A percentile compares a stretch with the other conserved stretches of the same genome.
Evolutionary conservation across 2,797 vertebrate genomes (phyloP).

Genomic region (Pteronotus mesoamericanus): DNA sequence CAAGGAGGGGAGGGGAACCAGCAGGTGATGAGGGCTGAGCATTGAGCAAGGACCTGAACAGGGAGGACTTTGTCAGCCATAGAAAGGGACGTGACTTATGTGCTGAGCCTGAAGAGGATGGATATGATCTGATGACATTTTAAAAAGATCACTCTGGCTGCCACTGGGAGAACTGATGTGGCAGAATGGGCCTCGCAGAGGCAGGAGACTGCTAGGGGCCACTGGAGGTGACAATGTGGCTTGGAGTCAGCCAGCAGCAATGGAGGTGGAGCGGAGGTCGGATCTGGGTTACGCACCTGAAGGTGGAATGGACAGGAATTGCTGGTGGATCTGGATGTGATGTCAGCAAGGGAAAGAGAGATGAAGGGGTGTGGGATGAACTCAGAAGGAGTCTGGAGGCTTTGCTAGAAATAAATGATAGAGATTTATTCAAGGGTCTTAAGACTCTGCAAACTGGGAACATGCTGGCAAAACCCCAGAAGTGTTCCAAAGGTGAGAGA

Average conservation of each 20-base stretch:
- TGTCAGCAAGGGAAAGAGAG: not conserved
- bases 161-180: not conserved
- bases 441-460: not conserved
- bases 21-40: not conserved
- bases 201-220: not conserved
- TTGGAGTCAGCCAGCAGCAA: not conserved
- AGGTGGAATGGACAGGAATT: not conserved
- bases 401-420: not conserved
- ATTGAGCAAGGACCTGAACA: not conserved
- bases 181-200: no score
- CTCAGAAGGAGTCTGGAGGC: not conserved
- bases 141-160: not conserved
- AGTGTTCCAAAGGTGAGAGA: not conserved
- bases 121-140: not conserved
- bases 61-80: not conserved
- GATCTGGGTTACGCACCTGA: not conserved
- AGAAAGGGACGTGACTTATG: not conserved
- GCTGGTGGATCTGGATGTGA: not conserved
- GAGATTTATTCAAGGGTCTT: not conserved
- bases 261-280: not conserved
- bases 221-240: rapidly evolving
- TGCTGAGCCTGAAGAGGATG: not conserved
- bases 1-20: not conserved
- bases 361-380: not conserved
- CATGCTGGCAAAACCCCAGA: not conserved